Evolutionary conservation across 2,113 vertebrate species (phyloP), one percentile per base, ranked within the genome.

Genomic region (Nycticryphes semicollaris): DNA sequence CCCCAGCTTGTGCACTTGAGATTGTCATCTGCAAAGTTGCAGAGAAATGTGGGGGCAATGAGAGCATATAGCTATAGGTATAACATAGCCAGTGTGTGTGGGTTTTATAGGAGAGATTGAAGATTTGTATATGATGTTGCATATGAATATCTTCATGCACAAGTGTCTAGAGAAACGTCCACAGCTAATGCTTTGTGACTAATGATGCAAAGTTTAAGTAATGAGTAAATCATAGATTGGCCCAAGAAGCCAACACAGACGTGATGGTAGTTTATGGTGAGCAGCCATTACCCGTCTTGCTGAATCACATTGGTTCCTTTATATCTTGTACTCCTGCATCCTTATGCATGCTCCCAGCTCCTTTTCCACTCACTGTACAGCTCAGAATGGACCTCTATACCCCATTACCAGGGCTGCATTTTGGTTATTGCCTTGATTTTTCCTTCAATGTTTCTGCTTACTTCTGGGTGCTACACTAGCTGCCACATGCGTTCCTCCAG

Each of bases 31-130:
- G 56, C 31, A 15, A 41, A 35, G 15, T 12, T 72, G 14, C 30
- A 43, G 57, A n/a, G 16, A 23, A 39, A 3, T 17, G 20, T 37
- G 47, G 51, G 54, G 51, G 15, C 28, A 84, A 1, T 2, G 12
- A 56, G 15, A 59, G 12, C n/a, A 33, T 28, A 2, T 6, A 33
- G 33, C 6, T 51, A 0, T 43, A 30, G n/a, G 31, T 23, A 1
- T 17, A 67, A 41, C 0, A 1, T 2, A 21, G 33, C 21, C 53
- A 35, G 30, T 11, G 31, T 10, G 1, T 8, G 33, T 4, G 7
- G 31, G 5, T 2, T 60, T 67, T 56, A 10, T 27, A 37, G 68
- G 27, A 54, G 27, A 54, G 48, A 51, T 4, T 3, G 74, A 41
- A 59, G 37, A 25, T 35, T 59, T 43, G 5, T 30, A 4, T 72